Evolutionary conservation across 2,113 vertebrate genomes (phyloP).

Genomic region (Pterocles burchelli): DNA sequence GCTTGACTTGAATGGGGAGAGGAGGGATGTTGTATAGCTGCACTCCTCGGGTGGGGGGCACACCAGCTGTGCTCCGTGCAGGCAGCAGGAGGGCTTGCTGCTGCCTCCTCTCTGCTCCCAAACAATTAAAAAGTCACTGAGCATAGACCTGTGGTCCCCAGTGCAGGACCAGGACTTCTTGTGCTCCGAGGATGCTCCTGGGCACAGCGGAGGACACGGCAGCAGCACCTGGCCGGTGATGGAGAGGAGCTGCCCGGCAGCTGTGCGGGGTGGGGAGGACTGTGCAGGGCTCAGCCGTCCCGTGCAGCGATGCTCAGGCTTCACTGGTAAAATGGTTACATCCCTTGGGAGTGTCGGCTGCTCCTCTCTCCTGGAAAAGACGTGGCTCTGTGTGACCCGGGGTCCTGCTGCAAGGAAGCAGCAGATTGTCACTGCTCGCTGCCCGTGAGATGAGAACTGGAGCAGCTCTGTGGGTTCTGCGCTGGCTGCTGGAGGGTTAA

Average conservation of each 20-base stretch:
- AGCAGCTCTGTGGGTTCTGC: accelerated
- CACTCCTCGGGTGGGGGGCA: accelerated
- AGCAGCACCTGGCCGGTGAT: no score
- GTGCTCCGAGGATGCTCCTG: background rate
- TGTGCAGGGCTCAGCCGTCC: background rate
- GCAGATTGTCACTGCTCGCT: accelerated
- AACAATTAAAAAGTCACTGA: accelerated
- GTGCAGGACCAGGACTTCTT: background rate
- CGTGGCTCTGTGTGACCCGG: accelerated
- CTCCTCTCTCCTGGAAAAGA: background rate
- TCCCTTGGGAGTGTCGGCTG: accelerated
- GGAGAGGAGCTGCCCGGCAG: background rate
- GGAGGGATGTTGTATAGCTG: accelerated
- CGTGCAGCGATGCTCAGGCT: background rate
- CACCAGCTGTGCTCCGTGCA: background rate
- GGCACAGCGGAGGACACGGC: background rate
- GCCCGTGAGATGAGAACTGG: background rate
- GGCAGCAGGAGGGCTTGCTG: background rate
- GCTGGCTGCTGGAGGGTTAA: background rate
- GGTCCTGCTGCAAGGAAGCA: background rate
- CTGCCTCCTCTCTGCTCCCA: background rate
- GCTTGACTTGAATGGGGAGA: background rate
- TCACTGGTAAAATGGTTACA: background rate
- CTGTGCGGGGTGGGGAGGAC: background rate
- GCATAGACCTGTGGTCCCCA: background rate